Conservation (phyloP, 1,140 invertebrate species). For the Dinoponera quadriceps region DNA sequence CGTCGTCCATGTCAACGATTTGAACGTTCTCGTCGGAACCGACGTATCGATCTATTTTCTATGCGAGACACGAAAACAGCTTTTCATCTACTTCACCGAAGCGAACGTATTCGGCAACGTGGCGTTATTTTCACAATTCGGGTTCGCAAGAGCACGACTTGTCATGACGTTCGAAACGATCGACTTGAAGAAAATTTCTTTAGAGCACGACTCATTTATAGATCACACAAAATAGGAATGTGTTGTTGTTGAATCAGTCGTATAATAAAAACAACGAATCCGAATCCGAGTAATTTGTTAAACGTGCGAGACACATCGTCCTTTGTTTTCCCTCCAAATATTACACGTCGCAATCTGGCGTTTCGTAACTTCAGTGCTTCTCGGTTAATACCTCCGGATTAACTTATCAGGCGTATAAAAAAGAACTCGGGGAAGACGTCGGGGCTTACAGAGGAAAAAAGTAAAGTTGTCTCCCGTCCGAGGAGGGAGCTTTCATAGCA, state of each 20-base stretch:
- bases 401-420: slow-evolving; percentile 46
- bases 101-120: neutral
- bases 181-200: neutral
- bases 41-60: neutral
- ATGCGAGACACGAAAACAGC: neutral
- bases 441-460: slow-evolving; percentile 21
- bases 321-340: neutral
- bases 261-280: neutral
- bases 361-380: neutral
- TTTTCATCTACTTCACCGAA: neutral
- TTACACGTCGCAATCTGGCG: neutral
- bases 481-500: neutral
- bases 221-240: neutral
- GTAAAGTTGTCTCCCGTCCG: slow-evolving; percentile 43
- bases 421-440: slow-evolving; percentile 22
- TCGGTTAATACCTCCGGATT: slow-evolving; percentile 27
- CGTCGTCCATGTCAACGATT: neutral
- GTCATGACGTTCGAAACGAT: neutral
- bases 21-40: neutral
- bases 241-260: neutral
- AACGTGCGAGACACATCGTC: neutral
- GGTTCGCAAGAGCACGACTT: neutral
- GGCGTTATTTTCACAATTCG: neutral
- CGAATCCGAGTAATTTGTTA: neutral
- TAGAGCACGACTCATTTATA: neutral